Evolutionary conservation across 1,140 invertebrate species (phyloP).

Genomic region (Euwallacea similis): DNA sequence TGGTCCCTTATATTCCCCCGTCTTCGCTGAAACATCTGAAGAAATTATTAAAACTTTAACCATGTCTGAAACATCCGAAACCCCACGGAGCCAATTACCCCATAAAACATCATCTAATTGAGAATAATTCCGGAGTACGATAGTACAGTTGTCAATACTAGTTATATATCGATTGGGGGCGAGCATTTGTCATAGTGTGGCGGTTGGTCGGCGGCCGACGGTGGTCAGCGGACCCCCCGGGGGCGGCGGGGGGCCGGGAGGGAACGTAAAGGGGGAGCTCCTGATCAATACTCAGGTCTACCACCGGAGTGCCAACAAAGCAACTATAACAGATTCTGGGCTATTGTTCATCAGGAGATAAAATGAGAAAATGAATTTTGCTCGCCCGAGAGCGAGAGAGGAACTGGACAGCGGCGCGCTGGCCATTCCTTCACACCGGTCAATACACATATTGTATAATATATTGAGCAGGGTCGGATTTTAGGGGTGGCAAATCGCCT

Average conservation of each 20-base stretch:
- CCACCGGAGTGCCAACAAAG: conserved; percentile 55
- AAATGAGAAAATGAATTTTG: conserved; percentile 54
- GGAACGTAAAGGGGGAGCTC: conserved; percentile 44
- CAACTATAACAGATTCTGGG: conserved; percentile 56
- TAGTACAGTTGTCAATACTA: conserved; percentile 50
- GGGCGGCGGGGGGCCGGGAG: conserved; percentile 42
- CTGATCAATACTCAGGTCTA: conserved; percentile 56
- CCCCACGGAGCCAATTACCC: conserved; percentile 7
- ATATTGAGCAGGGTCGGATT: too few species aligned
- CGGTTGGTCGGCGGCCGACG: conserved; percentile 44
- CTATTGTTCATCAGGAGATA: conserved; percentile 56
- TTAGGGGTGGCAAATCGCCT: too few species aligned
- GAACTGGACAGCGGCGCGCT: conserved; percentile 18
- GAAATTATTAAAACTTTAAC: neutral
- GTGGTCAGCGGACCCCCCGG: conserved; percentile 45
- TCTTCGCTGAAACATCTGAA: neutral
- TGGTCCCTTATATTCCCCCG: neutral
- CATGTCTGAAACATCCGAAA: neutral
- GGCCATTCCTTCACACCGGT: conserved; percentile 2
- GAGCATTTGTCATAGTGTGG: conserved; percentile 54
- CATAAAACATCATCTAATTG: conserved; percentile 21
- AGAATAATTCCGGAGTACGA: conserved; percentile 39
- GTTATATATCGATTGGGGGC: conserved; percentile 52
- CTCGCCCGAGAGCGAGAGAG: conserved; percentile 22
- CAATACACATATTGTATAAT: neutral